A percentile compares a stretch with the other conserved stretches of the same genome.
phyloP scores from a whole-genome alignment of 2,113 vertebrate genomes.

The Chrysemys picta region DNA sequence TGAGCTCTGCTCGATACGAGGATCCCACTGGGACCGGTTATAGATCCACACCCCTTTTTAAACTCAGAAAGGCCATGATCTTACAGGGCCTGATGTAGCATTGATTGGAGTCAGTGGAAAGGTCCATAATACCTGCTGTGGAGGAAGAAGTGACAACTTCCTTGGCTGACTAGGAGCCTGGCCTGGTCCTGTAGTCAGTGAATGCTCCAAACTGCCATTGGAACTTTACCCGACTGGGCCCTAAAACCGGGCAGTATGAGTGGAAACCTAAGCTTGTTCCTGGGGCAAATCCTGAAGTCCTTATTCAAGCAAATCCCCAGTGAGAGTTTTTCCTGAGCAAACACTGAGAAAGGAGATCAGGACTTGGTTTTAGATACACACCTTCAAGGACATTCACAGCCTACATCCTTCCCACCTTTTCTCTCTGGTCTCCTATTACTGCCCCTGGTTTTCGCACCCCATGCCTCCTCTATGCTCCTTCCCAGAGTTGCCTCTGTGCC shows the following conservation, averaged over 20 bases:
- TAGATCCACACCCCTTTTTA: slow-evolving; percentile 53
- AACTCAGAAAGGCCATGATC: slow-evolving; percentile 49
- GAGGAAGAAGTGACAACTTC: background rate
- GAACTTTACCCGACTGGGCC: background rate
- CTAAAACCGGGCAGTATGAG: accelerated
- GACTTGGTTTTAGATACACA: background rate
- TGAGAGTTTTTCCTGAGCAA: slow-evolving; percentile 8
- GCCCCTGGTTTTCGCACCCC: slow-evolving; percentile 31
- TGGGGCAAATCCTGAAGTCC: background rate
- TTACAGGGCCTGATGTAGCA: slow-evolving; percentile 48
- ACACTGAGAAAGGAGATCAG: background rate
- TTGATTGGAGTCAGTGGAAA: slow-evolving; percentile 53
- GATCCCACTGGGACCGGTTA: slow-evolving; percentile 66
- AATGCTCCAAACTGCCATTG: background rate
- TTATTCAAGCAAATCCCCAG: background rate
- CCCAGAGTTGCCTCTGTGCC: slow-evolving; percentile 10
- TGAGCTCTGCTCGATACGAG: slow-evolving; percentile 46
- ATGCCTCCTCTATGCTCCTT: slow-evolving; percentile 43
- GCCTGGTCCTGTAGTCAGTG: background rate
- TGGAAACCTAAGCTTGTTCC: background rate
- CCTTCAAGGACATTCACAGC: background rate
- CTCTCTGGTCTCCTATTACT: slow-evolving; percentile 21
- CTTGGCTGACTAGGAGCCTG: background rate
- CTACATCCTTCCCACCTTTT: background rate
- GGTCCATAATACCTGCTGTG: background rate